These are phyloP conservation scores for Amitus sp. DNA, from an alignment of 2,888 invertebrate species.

Conservation along the genomic window DNA sequence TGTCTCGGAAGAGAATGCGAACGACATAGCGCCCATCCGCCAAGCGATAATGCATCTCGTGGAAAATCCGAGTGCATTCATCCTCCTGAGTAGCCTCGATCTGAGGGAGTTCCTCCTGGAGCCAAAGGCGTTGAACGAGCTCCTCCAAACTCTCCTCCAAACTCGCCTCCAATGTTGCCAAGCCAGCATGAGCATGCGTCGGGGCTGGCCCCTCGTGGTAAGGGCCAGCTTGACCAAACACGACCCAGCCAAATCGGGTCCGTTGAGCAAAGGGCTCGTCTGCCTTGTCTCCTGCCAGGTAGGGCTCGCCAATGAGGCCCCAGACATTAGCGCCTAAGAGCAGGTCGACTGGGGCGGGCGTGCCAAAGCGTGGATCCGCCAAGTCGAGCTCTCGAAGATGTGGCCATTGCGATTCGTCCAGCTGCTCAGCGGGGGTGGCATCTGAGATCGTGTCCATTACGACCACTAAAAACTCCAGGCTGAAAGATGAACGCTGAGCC, in stretches of 20 bases:
- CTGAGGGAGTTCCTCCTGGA: constrained; percentile 14
- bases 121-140: constrained; percentile 12
- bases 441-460: constrained; percentile 1
- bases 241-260: constrained; percentile 9
- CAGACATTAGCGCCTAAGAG: constrained; percentile 6
- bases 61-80: constrained; percentile 6
- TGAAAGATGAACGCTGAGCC: neutral
- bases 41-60: neutral
- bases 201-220: too few relatives aligned
- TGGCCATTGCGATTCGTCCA: neutral
- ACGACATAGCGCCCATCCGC: neutral
- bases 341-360: neutral
- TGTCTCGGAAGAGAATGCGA: neutral
- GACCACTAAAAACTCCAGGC: neutral
- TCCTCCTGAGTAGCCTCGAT: neutral
- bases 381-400: neutral
- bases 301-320: neutral
- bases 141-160: constrained; percentile 7
- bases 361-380: constrained; percentile 7
- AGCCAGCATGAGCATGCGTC: too few relatives aligned
- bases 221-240: constrained; percentile 5
- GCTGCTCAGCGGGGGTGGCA: neutral
- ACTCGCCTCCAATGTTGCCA: too few relatives aligned
- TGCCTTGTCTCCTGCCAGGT: neutral
- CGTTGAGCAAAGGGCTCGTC: constrained; percentile 2